Conservation (phyloP, 2,113 vertebrate species). For the Antidorcas marsupialis region DNA sequence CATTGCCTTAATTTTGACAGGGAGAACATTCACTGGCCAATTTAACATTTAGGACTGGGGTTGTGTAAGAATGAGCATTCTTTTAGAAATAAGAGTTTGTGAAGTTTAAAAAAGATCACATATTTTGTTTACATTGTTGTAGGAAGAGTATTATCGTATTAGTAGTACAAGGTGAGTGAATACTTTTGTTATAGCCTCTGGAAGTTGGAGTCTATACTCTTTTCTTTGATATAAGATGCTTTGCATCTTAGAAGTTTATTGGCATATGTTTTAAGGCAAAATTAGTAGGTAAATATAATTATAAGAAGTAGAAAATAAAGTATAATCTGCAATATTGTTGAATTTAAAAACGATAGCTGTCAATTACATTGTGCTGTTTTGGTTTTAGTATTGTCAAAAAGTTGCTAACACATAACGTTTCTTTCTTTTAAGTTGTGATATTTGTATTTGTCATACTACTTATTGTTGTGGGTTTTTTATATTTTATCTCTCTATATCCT, state of each 20-base stretch:
- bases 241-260: not conserved
- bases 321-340: constrained; percentile 72
- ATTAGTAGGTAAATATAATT: constrained; percentile 24
- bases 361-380: constrained; percentile 68
- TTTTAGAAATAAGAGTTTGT: not conserved
- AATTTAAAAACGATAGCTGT: constrained; percentile 74
- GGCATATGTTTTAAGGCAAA: constrained; percentile 13
- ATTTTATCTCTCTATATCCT: not conserved
- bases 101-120: not conserved
- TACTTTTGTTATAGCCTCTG: constrained; percentile 12
- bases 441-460: not conserved
- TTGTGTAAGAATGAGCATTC: not conserved
- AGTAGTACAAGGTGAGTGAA: not conserved
- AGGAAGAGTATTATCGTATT: not conserved
- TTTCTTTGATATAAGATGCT: constrained; percentile 25
- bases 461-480: not conserved
- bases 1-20: constrained; percentile 28
- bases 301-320: constrained; percentile 33
- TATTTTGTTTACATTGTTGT: constrained; percentile 27
- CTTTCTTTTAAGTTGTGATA: constrained; percentile 27
- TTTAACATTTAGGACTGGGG: constrained; percentile 12
- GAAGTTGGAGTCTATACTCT: constrained; percentile 10
- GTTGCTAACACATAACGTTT: not conserved
- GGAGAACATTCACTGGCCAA: not conserved
- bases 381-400: constrained; percentile 22